Percentiles rank a stretch among this genome's conserved stretches.
phyloP scores from a whole-genome alignment of 2,113 vertebrate species.

The Ornithorhynchus anatinus region DNA sequence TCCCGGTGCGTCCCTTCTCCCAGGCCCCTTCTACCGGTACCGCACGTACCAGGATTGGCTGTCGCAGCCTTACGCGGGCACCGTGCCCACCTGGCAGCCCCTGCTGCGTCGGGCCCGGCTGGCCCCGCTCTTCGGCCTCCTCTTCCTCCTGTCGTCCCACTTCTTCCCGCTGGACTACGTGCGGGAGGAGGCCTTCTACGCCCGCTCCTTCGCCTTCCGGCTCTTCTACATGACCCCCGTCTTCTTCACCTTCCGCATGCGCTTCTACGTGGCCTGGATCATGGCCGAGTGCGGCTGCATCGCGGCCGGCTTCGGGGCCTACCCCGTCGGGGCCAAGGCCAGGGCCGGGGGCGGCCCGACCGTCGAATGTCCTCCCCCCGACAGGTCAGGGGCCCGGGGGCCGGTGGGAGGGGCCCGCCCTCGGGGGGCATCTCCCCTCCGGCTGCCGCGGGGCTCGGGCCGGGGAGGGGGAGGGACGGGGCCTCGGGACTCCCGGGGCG shows the following conservation, averaged over 20 bases:
- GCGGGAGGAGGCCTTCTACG: conserved; percentile 78
- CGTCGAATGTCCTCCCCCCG: conserved; percentile 69
- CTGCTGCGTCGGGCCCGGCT: conserved; percentile 77
- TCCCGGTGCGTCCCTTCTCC: not conserved
- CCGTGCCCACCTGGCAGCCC: conserved; percentile 76
- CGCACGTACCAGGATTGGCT: conserved; percentile 87
- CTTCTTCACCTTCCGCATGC: conserved; percentile 91
- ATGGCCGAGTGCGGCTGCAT: conserved; percentile 86
- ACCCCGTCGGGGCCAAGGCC: conserved; percentile 79
- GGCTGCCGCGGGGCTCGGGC: not conserved
- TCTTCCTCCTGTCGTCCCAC: conserved; percentile 77
- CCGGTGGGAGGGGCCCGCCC: not conserved
- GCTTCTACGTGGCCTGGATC: conserved; percentile 91
- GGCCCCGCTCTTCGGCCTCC: conserved; percentile 77
- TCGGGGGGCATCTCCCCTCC: not conserved
- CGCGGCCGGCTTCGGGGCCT: conserved; percentile 86
- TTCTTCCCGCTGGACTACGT: conserved; percentile 83
- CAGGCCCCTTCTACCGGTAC: conserved; percentile 90
- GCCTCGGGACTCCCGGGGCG: conserved; percentile 25
- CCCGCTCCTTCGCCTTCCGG: conserved; percentile 73
- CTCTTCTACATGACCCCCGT: conserved; percentile 87
- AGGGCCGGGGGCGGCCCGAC: conserved; percentile 87
- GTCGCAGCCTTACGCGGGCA: conserved; percentile 72
- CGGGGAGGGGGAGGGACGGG: conserved; percentile 42
- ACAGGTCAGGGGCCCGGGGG: conserved; percentile 53